Percentiles rank a stretch among this genome's conserved stretches.
These are phyloP conservation scores for Ephialtes manifestator DNA, from an alignment of 2,888 invertebrate genomes.

Conservation along the genomic window DNA sequence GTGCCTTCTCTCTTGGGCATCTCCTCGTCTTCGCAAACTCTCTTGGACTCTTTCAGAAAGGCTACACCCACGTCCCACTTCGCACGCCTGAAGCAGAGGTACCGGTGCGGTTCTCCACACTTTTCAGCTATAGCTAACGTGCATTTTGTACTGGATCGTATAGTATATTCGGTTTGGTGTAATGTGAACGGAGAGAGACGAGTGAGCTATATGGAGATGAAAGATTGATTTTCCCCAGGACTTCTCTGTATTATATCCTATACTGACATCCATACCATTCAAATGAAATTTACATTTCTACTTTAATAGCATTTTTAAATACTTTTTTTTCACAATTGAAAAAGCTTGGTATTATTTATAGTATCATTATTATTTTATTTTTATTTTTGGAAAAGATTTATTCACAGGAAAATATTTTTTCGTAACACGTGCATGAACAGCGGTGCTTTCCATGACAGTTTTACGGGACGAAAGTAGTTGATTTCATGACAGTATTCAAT, in stretches of 20 bases:
- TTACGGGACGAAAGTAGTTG: no score
- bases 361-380: background rate
- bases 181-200: conserved; percentile 14
- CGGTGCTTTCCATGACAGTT: no score
- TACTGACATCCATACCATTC: background rate
- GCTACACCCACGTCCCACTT: conserved; percentile 51
- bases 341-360: background rate
- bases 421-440: no score
- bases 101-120: conserved; percentile 29
- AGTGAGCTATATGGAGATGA: conserved; percentile 35
- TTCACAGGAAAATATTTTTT: no score
- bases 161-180: background rate
- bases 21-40: conserved; percentile 31
- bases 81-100: conserved; percentile 14
- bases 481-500: no score
- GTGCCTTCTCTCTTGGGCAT: background rate
- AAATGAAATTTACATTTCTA: background rate
- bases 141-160: conserved; percentile 6
- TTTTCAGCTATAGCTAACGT: conserved; percentile 16
- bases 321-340: background rate
- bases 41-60: conserved; percentile 37
- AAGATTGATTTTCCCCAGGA: conserved; percentile 58
- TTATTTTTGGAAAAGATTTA: no score
- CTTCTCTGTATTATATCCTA: background rate
- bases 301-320: background rate